Conservation (phyloP, 2,888 invertebrate species). For the Lymantria monacha region DNA sequence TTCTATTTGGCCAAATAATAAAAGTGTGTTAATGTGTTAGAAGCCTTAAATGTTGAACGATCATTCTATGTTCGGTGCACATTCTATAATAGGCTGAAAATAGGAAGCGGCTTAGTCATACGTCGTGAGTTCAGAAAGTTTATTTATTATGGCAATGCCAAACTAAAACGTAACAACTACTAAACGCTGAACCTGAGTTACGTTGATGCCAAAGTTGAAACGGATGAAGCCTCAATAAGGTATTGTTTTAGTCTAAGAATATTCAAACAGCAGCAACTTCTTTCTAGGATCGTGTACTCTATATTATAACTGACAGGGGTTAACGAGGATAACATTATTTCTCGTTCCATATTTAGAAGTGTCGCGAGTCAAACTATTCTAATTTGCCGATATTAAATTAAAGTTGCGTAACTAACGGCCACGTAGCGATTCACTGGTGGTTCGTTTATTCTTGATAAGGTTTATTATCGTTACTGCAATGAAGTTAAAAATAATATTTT, state of each 20-base stretch:
- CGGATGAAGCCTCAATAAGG: too few relatives aligned
- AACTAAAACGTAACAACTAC: too few relatives aligned
- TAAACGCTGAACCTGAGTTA: too few relatives aligned
- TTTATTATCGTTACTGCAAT: constrained; percentile 18
- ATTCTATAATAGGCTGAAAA: not conserved
- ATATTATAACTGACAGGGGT: too few relatives aligned
- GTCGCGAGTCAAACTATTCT: too few relatives aligned
- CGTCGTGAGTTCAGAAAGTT: not conserved
- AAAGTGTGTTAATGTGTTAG: constrained; percentile 20
- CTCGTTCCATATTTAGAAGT: too few relatives aligned
- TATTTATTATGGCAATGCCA: not conserved
- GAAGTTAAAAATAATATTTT: constrained; percentile 4
- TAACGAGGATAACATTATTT: too few relatives aligned
- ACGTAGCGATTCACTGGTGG: constrained; percentile 5
- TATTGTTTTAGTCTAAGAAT: too few relatives aligned
- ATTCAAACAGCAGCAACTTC: too few relatives aligned
- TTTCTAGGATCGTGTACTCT: too few relatives aligned
- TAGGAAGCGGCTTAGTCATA: not conserved
- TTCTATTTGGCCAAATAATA: constrained; percentile 8
- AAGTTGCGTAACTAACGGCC: not conserved
- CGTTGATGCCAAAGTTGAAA: too few relatives aligned
- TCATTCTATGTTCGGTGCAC: constrained; percentile 8
- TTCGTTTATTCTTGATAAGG: constrained; percentile 18
- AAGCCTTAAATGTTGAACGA: constrained; percentile 8
- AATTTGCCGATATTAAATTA: too few relatives aligned